Base-by-base conservation (phyloP, 2,113 vertebrate genomes). In the Malurus melanocephalus region DNA sequence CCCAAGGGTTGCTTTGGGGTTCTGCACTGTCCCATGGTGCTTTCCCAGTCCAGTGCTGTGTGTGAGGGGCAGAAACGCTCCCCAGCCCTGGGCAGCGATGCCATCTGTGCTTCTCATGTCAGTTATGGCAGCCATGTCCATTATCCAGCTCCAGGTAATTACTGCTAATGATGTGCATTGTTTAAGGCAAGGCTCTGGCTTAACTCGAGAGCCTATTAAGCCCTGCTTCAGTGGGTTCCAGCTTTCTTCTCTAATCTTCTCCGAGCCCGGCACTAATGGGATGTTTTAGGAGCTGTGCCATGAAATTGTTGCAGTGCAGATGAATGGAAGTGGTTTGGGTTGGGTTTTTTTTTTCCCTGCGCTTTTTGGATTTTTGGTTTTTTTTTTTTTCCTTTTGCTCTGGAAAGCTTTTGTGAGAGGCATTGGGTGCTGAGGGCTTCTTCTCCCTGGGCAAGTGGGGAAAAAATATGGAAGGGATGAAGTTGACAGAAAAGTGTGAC, bases 61-160 rank as follows among this genome's bases (percentile, higher is more conserved):
- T 38, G 38, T 38, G 38, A 38, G 35, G 76, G 59, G 78, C 51
- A 76, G 85, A 89, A 93, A 85, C 42, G 7, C 20, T 91, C 78
- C 71, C 62, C 77, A 79, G 51, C 55, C 84, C 68, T 81, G 87
- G 89, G 92, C 93, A 87, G 90, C 86, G 91, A 82, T 87, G 76
- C 89, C 89, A 89, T 93, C 86, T 93, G 90, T 77, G 13, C 33
- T 86, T 91, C 65, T 95, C 93, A 81, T 85, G 96, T 96, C 87
- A 95, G 83, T 73, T 94, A 74, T 17, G 62, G 74, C 89, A 92
- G 69, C 93, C 87, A 40, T 61, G 89, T 88, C 95, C 91, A 76
- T 95, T 94, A 94, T 94, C 85, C 18, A 20, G 92, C 94, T 90
- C 56, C 73, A 84, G 93, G 66, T 94, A 93, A 94, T 94, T 94